Percentiles rank a stretch among this genome's conserved stretches.
Evolutionary conservation across 2,113 vertebrate species (phyloP).

Genomic region (Micronisus gabar): DNA sequence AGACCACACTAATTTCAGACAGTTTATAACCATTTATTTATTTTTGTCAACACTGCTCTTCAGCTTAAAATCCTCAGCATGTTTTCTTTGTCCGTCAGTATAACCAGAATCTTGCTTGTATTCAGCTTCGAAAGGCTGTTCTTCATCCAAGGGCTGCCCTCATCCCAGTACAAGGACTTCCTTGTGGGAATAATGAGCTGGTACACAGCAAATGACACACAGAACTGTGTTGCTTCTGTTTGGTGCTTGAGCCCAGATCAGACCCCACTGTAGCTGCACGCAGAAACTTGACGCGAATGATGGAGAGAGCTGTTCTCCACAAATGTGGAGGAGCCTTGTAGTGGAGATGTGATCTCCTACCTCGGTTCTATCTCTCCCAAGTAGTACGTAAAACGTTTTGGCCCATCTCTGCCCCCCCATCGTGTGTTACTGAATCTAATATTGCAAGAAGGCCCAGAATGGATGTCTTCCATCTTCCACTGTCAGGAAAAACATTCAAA

Average conservation of each 20-base stretch:
- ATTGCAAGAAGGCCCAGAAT: background rate
- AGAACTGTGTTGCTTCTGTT: background rate
- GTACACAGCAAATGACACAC: background rate
- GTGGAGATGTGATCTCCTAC: background rate
- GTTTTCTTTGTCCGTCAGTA: background rate
- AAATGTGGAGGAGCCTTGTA: background rate
- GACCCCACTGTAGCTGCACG: background rate
- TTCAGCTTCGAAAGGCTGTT: background rate
- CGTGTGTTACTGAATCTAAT: background rate
- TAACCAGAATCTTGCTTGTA: background rate
- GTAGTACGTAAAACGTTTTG: background rate
- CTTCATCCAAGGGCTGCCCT: background rate
- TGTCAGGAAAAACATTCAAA: background rate
- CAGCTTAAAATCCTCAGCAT: background rate
- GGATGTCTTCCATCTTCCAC: background rate
- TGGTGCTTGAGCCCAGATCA: background rate
- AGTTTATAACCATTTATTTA: background rate
- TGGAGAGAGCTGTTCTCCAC: background rate
- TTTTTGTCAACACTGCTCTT: background rate
- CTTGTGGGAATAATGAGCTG: background rate
- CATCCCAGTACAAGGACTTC: background rate
- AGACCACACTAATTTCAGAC: background rate
- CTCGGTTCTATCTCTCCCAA: background rate
- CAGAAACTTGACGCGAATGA: background rate
- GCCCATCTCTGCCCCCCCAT: background rate